Evolutionary conservation across 2,888 invertebrate genomes (phyloP).

Genomic region (Mesoligia furuncula): DNA sequence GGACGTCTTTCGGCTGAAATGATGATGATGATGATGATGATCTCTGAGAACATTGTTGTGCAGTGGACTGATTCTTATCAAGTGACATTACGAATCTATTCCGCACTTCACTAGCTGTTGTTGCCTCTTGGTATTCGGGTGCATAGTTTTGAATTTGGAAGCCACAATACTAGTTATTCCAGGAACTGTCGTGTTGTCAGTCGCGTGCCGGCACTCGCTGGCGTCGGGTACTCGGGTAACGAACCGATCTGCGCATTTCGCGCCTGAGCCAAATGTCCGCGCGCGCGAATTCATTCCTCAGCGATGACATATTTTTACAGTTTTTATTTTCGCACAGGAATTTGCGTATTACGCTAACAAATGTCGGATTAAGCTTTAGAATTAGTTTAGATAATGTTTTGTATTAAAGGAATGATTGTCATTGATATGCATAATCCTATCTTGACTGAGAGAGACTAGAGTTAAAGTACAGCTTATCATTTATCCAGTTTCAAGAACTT

Average conservation of each 20-base stretch:
- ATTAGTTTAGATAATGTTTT: slow-evolving; percentile 14
- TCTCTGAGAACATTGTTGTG: too few relatives aligned
- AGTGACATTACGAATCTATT: neutral
- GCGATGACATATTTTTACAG: slow-evolving; percentile 54
- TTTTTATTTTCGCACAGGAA: slow-evolving; percentile 49
- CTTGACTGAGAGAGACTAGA: neutral
- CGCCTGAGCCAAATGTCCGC: slow-evolving; percentile 57
- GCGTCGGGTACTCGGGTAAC: slow-evolving; percentile 53
- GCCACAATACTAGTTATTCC: slow-evolving; percentile 36
- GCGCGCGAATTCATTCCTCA: slow-evolving; percentile 54
- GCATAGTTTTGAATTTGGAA: slow-evolving; percentile 49
- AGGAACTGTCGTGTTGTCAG: slow-evolving; percentile 54
- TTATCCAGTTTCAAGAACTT: neutral
- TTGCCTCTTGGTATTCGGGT: slow-evolving; percentile 24
- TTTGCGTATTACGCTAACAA: slow-evolving; percentile 26
- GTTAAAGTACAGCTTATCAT: neutral
- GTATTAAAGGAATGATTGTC: neutral
- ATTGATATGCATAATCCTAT: slow-evolving; percentile 11
- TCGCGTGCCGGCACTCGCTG: slow-evolving; percentile 47
- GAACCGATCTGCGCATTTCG: slow-evolving; percentile 58
- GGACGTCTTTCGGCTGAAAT: too few relatives aligned
- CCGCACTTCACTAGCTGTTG: slow-evolving; percentile 4
- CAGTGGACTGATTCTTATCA: too few relatives aligned
- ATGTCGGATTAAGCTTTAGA: slow-evolving; percentile 22
- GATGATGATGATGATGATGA: too few relatives aligned